phyloP scores from a whole-genome alignment of 2,797 vertebrate species.

The Phoxinus dragarum region DNA sequence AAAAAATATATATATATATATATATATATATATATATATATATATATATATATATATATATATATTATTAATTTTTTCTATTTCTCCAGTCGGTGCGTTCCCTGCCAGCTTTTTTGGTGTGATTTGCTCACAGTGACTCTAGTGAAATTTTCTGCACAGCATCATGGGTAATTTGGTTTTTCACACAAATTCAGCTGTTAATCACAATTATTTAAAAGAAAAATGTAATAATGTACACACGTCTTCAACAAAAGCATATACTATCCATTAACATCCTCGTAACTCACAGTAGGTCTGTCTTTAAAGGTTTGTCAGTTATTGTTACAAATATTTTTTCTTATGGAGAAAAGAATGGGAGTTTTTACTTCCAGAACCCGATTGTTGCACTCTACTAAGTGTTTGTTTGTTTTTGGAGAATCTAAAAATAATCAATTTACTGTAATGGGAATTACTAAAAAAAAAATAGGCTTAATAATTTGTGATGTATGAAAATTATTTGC shows the following conservation, averaged over 20 bases:
- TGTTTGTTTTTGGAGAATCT: background rate
- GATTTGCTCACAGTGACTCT: too few species aligned
- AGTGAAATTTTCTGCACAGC: background rate
- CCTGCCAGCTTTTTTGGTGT: too few species aligned
- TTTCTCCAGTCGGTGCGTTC: too few species aligned
- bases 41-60: too few species aligned
- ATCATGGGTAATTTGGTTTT: background rate
- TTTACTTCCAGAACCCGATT: background rate
- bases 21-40: too few species aligned
- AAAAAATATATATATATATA: background rate
- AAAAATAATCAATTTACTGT: background rate
- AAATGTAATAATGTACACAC: background rate
- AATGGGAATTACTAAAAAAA: background rate
- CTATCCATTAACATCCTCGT: background rate
- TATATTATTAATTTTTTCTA: too few species aligned
- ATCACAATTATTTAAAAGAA: background rate
- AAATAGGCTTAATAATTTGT: background rate
- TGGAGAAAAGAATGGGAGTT: background rate
- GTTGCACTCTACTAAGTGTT: background rate
- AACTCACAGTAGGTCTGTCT: background rate
- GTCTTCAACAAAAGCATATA: background rate
- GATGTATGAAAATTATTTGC: background rate
- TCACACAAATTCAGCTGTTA: background rate
- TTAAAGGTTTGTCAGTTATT: background rate
- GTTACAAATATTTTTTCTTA: background rate